These are phyloP conservation scores for Sinodicranocentrus sp. DNA, from an alignment of 2,888 invertebrate genomes.

Conservation along the genomic window DNA sequence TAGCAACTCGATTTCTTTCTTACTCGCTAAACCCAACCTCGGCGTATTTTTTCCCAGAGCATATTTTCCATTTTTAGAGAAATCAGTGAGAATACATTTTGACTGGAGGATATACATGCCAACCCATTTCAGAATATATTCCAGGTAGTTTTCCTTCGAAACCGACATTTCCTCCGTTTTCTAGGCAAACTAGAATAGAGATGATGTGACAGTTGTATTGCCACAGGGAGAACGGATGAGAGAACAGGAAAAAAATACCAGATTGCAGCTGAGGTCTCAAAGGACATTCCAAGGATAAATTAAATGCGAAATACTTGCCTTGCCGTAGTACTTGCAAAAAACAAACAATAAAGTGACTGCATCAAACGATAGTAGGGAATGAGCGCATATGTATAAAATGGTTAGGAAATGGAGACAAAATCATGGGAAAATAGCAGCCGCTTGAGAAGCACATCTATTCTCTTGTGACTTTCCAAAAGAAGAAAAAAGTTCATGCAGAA, in stretches of 20 bases:
- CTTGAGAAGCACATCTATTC: too few relatives aligned
- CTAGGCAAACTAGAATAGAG: neutral
- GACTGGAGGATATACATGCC: too few relatives aligned
- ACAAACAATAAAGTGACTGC: slow-evolving; percentile 10
- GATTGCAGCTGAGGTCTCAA: slow-evolving; percentile 39
- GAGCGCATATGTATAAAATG: neutral
- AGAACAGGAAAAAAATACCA: neutral
- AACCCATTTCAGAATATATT: too few relatives aligned
- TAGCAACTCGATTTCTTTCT: too few relatives aligned
- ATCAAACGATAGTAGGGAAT: neutral
- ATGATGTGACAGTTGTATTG: slow-evolving; percentile 53
- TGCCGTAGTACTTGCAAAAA: neutral
- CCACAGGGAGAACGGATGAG: slow-evolving; percentile 21
- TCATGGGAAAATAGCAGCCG: neutral
- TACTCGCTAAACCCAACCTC: too few relatives aligned
- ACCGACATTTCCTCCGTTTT: neutral
- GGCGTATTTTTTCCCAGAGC: too few relatives aligned
- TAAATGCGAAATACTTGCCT: slow-evolving; percentile 9
- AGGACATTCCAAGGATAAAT: slow-evolving; percentile 34
- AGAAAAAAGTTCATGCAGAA: too few relatives aligned
- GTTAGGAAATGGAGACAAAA: neutral
- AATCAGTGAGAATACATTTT: too few relatives aligned
- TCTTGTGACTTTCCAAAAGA: too few relatives aligned
- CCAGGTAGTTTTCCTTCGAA: too few relatives aligned
- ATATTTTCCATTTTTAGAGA: too few relatives aligned